Evolutionary conservation across 2,113 vertebrate species (phyloP).

Genomic region (Melanerpes aurifrons): DNA sequence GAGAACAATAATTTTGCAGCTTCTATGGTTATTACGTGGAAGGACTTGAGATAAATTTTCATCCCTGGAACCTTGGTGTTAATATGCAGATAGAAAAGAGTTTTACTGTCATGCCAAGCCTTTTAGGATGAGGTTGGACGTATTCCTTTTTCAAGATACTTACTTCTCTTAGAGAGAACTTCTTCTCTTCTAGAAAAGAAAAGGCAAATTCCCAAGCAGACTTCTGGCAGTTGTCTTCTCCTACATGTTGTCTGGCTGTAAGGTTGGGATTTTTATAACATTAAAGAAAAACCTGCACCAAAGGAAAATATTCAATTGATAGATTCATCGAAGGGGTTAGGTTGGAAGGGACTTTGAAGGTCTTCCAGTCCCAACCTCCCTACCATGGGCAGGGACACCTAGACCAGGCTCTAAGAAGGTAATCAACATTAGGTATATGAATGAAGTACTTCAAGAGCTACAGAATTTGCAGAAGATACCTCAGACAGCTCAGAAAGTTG

Average conservation of each 20-base stretch:
- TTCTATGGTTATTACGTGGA: not conserved
- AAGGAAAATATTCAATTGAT: not conserved
- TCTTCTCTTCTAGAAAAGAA: not conserved
- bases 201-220: not conserved
- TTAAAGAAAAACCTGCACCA: not conserved
- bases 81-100: not conserved
- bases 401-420: not conserved
- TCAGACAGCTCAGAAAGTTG: not conserved
- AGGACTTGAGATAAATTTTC: not conserved
- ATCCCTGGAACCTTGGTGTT: not conserved
- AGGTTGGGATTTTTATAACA: not conserved
- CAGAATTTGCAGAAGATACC: not conserved
- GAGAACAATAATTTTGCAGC: slow-evolving; percentile 11
- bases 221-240: not conserved
- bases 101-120: not conserved
- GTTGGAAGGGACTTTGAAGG: too few species aligned
- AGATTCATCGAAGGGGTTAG: too few species aligned
- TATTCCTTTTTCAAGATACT: not conserved
- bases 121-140: not conserved
- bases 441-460: slow-evolving; percentile 15
- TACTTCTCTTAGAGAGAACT: not conserved
- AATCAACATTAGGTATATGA: not conserved
- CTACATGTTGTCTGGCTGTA: not conserved
- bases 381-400: too few species aligned
- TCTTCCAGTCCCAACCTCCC: too few species aligned